Evolutionary conservation across 2,797 vertebrate genomes (phyloP), one percentile per base, ranked within the genome.

Genomic region (Danionella dracula): DNA sequence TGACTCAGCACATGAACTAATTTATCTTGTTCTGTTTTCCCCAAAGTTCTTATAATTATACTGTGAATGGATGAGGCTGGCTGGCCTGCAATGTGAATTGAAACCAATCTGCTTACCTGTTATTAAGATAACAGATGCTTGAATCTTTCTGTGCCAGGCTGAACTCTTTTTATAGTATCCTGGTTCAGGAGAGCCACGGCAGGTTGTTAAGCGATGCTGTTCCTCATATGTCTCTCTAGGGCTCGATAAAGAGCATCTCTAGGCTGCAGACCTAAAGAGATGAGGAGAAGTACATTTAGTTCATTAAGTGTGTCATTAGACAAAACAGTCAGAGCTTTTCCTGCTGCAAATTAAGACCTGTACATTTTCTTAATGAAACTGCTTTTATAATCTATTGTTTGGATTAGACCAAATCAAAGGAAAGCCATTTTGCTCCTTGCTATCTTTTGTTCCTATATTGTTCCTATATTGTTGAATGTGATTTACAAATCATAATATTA

Each of bases 121-220:
- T 38, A 35, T 64, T 64, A 64, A 35, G 48, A 64, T 35, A 64
- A 54, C 61, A 54, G 48, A 64, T 64, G 59, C 4, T 4, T 27
- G 59, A 62, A 46, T 51, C 23, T 40, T 41, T 54, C 19, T 6
- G 37, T 54, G 29, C 29, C 13, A 65, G 2, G 10, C 29, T 17
- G 23, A 55, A 45, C 37, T 44, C 10, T 27, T 54, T 53, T 44
- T 54, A 35, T 23, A 54, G 29, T 29, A 17, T 55, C 27, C 35
- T 37, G 29, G 20, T 55, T 15, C n/a, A 32, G 61, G 49, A 54
- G 38, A 64, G 16, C 38, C 27, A 13, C 50, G 23, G 38, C 10
- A 27, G n/a, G 50, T 38, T 13, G 4, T 34, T 44, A 55, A 34
- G 38, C 27, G 62, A 45, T 44, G 50, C 38, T 16, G 49, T 27